phyloP scores from a whole-genome alignment of 2,888 invertebrate species.

The Vandiemenella viatica region DNA sequence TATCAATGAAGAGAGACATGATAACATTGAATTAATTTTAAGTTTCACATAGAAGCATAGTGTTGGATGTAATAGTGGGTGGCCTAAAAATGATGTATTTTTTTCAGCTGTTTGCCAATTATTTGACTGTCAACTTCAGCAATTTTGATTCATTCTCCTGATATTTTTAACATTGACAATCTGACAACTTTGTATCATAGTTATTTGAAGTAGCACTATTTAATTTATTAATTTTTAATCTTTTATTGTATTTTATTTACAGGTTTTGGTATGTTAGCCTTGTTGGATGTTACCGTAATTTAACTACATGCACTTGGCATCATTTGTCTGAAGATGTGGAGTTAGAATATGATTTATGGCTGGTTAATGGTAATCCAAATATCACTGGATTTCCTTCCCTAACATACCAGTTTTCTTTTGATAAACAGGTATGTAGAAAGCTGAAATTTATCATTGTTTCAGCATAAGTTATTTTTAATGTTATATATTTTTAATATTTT shows the following conservation, averaged over 20 bases:
- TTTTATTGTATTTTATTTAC: conserved; percentile 8
- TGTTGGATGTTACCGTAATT: conserved; percentile 79
- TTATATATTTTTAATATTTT: too few species aligned
- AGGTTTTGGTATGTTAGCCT: conserved; percentile 94
- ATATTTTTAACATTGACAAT: too few species aligned
- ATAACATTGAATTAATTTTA: too few species aligned
- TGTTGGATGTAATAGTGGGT: too few species aligned
- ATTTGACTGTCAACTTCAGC: too few species aligned
- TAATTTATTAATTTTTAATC: neutral
- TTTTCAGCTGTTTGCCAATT: too few species aligned
- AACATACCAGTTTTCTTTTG: conserved; percentile 92
- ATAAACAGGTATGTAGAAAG: conserved; percentile 42
- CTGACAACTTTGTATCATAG: neutral
- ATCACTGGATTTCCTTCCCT: conserved; percentile 72
- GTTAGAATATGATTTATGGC: conserved; percentile 79
- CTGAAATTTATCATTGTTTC: too few species aligned
- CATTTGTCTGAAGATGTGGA: conserved; percentile 44
- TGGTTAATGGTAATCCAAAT: conserved; percentile 92
- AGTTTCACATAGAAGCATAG: too few species aligned
- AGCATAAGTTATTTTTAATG: too few species aligned
- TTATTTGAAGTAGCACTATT: neutral
- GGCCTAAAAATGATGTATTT: too few species aligned
- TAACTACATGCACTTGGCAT: conserved; percentile 68
- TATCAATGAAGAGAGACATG: too few species aligned
- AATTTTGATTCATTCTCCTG: too few species aligned